Evolutionary conservation across 1,140 invertebrate species (phyloP), one percentile per base, ranked within the genome.

Genomic region (Drosophila nigromelanica): DNA sequence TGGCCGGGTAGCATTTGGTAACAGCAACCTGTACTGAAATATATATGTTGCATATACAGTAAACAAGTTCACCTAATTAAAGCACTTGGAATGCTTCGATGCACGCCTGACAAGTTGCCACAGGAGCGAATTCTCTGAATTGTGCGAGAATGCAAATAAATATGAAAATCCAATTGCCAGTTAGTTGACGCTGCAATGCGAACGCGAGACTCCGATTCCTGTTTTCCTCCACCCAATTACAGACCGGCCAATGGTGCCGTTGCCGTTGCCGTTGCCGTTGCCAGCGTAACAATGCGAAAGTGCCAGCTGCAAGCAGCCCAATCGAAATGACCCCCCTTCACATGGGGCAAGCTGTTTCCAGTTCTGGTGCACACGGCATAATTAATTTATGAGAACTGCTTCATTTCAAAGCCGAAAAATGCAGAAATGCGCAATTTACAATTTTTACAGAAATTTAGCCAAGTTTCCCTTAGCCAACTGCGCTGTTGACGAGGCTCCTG

Each of bases 141-240:
- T 50, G 40, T 59, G 24, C 24, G 35, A 56, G 63, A 47, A 62
- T 51, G 37, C 18, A 54, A 68, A 63, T 68, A 61, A 68, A 62
- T 61, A 43, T 33, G 68, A 63, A 85, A 86, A 86, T 78, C 63
- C 74, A 87, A 78, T 86, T 87, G 76, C 18, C 18, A 2, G 18
- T 18, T 48, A 51, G 35, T 56, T 39, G 42, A 39, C 58, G 11
- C n/a, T 39, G 5, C 33, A 35, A 10, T 10, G 33, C 33, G 33
- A 27, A 27, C 27, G 27, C 27, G 27, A 35, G 27, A 35, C 8
- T 60, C 30, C 69, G 54, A n/a, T 72, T 14, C 27, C 1, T n/a
- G 48, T 14, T 30, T 24, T 5, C n/a, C n/a, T 24, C 27, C 6
- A 14, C n/a, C 39, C 39, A 40, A 40, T 40, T 40, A 40, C 11